These are phyloP conservation scores for Palaemon carinicauda DNA, from an alignment of 1,140 invertebrate species.

Conservation along the genomic window DNA sequence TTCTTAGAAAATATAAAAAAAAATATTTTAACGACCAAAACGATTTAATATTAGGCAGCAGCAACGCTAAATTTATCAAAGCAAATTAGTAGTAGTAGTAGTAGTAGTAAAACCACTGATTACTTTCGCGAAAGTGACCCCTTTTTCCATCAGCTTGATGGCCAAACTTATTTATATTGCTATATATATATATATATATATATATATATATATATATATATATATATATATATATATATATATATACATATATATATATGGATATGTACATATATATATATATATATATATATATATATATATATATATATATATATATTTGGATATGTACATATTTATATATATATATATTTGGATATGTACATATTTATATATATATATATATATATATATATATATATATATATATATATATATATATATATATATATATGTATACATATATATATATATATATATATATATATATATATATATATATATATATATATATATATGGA, in stretches of 20 bases:
- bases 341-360: background rate
- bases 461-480: background rate
- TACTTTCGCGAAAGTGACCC: too few relatives aligned
- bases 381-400: conserved; percentile 5
- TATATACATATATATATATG: background rate
- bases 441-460: conserved; percentile 9
- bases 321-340: background rate
- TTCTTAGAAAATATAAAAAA: too few relatives aligned
- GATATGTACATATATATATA: background rate
- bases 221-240: background rate
- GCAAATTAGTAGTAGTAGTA: too few relatives aligned
- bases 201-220: background rate
- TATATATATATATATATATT: background rate
- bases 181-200: conserved; percentile 9
- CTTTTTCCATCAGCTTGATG: too few relatives aligned
- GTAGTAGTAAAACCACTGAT: too few relatives aligned
- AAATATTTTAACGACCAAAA: too few relatives aligned
- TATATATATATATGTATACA: conserved; percentile 5
- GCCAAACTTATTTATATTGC: too few relatives aligned
- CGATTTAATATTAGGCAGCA: too few relatives aligned
- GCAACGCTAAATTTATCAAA: too few relatives aligned
- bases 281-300: conserved; percentile 3
- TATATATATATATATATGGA: background rate
- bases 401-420: conserved; percentile 9
- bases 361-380: background rate